Percentiles rank a stretch among this genome's conserved stretches.
These are phyloP conservation scores for Henicopernis longicauda DNA, from an alignment of 2,113 vertebrate genomes.

Conservation along the genomic window DNA sequence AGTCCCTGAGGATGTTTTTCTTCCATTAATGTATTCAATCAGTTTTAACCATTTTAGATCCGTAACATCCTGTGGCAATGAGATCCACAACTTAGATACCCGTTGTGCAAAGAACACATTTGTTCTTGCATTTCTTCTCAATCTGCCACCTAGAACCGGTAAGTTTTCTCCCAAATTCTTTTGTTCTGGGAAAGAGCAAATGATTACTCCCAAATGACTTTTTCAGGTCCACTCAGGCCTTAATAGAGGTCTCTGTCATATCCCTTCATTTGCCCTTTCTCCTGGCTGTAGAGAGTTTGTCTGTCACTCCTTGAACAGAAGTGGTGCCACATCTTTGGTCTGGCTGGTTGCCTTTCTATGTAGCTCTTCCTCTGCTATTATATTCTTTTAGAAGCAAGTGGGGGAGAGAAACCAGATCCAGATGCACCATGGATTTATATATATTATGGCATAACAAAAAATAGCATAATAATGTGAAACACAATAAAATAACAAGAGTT, in stretches of 20 bases:
- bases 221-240: not conserved
- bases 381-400: not conserved
- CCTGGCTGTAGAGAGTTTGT: not conserved
- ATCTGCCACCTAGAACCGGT: not conserved
- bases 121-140: not conserved
- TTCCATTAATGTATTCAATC: not conserved
- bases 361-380: not conserved
- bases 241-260: not conserved
- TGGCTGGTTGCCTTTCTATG: not conserved
- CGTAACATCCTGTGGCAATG: not conserved
- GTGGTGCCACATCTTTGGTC: not conserved
- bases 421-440: not conserved
- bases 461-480: not conserved
- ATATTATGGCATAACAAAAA: not conserved
- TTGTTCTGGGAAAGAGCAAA: not conserved
- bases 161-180: not conserved
- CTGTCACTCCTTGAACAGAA: not conserved
- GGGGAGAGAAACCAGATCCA: not conserved
- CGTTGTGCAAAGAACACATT: not conserved
- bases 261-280: not conserved
- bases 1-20: not conserved
- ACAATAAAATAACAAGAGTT: not conserved
- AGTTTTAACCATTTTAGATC: not conserved
- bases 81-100: not conserved
- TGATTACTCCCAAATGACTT: not conserved